Base-by-base conservation (phyloP, 1,140 invertebrate genomes). In the Venturia canescens region DNA sequence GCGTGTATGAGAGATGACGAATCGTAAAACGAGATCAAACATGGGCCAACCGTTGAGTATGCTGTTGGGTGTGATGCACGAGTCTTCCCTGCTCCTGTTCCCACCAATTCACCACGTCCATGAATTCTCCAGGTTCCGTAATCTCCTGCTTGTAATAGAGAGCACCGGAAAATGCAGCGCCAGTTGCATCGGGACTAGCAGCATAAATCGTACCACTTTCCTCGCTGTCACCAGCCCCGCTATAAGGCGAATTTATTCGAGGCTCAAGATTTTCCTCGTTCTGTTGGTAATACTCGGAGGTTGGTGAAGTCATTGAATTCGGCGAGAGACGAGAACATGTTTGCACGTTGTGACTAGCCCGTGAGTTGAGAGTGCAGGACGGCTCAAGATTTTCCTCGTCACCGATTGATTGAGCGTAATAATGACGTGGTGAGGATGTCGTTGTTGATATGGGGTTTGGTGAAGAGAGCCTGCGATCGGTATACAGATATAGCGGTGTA, bases 71-170 rank as follows among this genome's bases (percentile, higher is more conserved):
- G 67, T 89, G 87, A 79, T 91, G 88, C 57, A 86, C 85, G 31
- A 88, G 82, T 80, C 88, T 86, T 70, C 86, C 89, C 85, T 93
- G 93, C 87, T 93, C 93, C 86, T 94, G 93, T 92, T 94, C 93
- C 93, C 94, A 95, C 94, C 94, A 95, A 81, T 92, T 94, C 77
- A 95, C 93, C 48, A 94, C 94, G 87, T 95, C 94, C 84, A 95
- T 92, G 48, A 95, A 92, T 84, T 95, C 94, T 81, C 94, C 93
- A 67, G 94, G 93, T 83, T 94, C 94, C n/a, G 92, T 92, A 83
- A 93, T 93, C 86, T 94, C 92, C 71, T 93, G 92, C 80, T 94
- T 93, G 84, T 93, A 94, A 85, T 93, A 93, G 23, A 93, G 86
- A 34, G 92, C 89, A 1, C 89, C 89, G 27, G 89, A 85, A 81